Conservation (phyloP, 1,140 invertebrate genomes). For the Drosophila prosaltans region DNA sequence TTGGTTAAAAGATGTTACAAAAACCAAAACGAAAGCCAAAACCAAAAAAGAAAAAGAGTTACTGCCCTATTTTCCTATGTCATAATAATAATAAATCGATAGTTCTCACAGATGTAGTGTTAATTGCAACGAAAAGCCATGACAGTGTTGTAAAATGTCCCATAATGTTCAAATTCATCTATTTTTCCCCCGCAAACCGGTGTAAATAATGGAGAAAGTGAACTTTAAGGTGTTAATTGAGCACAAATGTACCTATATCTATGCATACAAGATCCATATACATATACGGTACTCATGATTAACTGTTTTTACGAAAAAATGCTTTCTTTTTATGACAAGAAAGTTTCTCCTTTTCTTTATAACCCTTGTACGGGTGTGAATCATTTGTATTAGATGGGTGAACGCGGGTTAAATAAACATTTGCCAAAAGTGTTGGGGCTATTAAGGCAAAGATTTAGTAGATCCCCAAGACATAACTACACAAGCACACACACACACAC, state of each 20-base stretch:
- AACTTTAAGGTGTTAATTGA: no score
- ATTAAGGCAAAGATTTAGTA: conserved; percentile 63
- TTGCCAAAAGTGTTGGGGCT: conserved; percentile 50
- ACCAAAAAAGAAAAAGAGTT: background rate
- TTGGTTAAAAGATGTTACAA: conserved; percentile 44
- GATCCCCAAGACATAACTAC: conserved; percentile 11
- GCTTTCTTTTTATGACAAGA: background rate
- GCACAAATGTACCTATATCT: background rate
- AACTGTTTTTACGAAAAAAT: background rate
- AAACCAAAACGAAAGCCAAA: background rate
- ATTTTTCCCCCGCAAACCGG: no score
- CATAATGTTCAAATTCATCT: no score
- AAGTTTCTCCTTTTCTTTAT: conserved; percentile 3
- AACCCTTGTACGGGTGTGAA: conserved; percentile 4
- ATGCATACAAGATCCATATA: background rate
- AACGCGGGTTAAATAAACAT: conserved; percentile 56
- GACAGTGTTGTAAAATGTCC: no score
- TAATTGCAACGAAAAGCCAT: no score
- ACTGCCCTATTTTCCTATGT: background rate
- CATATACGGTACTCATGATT: background rate
- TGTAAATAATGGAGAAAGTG: no score
- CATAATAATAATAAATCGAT: no score
- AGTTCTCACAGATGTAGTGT: no score
- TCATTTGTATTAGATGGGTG: conserved; percentile 52
- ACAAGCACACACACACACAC: background rate